Evolutionary conservation across 2,888 invertebrate species (phyloP).

Genomic region (Latheticus oryzae): DNA sequence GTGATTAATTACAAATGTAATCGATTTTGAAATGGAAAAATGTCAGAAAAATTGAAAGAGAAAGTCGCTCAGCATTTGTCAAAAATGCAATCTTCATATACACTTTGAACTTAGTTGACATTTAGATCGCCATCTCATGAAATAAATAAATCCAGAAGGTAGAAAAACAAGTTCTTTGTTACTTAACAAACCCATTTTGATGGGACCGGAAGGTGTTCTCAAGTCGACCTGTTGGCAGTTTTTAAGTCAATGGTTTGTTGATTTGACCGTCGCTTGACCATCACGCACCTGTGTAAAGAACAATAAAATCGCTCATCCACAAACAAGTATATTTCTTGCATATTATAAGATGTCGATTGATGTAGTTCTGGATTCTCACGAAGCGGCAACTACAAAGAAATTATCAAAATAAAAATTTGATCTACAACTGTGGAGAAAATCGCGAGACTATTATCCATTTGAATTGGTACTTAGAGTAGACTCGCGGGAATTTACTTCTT

Average conservation of each 20-base stretch:
- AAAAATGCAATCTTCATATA: no score
- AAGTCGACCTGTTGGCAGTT: slow-evolving; percentile 11
- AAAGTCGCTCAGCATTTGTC: no score
- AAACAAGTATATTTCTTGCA: no score
- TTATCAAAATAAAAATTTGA: no score
- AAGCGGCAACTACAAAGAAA: no score
- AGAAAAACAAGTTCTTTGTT: slow-evolving; percentile 19
- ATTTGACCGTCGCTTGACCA: slow-evolving; percentile 18
- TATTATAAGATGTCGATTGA: no score
- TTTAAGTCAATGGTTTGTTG: slow-evolving; percentile 6
- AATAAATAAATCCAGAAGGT: slow-evolving; percentile 1
- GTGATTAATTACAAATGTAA: no score
- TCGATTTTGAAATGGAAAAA: no score
- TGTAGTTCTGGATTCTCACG: slow-evolving; percentile 22
- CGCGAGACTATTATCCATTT: not conserved
- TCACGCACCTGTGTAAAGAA: slow-evolving; percentile 25
- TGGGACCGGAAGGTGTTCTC: slow-evolving; percentile 32
- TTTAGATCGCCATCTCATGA: slow-evolving; percentile 13
- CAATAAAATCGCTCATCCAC: no score
- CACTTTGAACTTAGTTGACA: slow-evolving; percentile 28
- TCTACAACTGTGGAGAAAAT: no score
- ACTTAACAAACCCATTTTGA: slow-evolving; percentile 14
- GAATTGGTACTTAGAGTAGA: not conserved
- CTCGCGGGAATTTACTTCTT: no score
- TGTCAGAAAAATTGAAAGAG: no score